phyloP scores from a whole-genome alignment of 2,797 vertebrate genomes.

The Peromyscus attwateri region DNA sequence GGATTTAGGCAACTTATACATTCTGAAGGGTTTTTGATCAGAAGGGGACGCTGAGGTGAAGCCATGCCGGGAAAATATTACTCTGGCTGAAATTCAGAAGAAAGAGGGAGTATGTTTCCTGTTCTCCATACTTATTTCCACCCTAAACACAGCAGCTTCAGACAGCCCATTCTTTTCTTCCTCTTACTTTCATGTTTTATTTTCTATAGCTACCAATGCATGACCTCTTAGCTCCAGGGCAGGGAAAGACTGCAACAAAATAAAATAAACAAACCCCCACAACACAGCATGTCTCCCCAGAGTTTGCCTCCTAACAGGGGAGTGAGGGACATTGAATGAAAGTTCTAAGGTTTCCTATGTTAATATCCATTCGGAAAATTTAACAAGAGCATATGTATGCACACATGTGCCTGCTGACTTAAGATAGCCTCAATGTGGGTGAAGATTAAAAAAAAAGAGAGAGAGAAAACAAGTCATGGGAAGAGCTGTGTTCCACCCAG shows the following conservation, averaged over 20 bases:
- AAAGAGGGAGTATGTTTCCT: not conserved
- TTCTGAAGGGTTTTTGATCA: not conserved
- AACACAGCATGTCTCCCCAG: not conserved
- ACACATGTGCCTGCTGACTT: not conserved
- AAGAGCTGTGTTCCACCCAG: not conserved
- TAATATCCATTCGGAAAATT: not conserved
- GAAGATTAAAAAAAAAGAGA: not conserved
- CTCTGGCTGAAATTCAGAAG: not conserved
- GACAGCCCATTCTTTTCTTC: not conserved
- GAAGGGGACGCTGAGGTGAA: not conserved
- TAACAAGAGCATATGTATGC: too few species aligned
- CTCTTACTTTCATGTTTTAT: not conserved
- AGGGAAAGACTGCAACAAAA: not conserved
- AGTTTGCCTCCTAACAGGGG: not conserved
- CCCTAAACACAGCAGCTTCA: too few species aligned
- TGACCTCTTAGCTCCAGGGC: not conserved
- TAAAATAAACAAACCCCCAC: not conserved
- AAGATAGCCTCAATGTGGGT: not conserved
- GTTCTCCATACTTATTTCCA: not conserved
- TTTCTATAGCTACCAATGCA: not conserved
- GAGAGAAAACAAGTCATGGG: not conserved
- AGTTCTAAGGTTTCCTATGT: not conserved
- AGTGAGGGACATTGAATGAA: not conserved
- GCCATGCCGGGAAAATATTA: too few species aligned
- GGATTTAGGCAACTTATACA: not conserved